Evolutionary conservation across 92 coral and sea anemone species (phyloP), one percentile per base, ranked within the genome.

Genomic region (Zoanthus gigantus): DNA sequence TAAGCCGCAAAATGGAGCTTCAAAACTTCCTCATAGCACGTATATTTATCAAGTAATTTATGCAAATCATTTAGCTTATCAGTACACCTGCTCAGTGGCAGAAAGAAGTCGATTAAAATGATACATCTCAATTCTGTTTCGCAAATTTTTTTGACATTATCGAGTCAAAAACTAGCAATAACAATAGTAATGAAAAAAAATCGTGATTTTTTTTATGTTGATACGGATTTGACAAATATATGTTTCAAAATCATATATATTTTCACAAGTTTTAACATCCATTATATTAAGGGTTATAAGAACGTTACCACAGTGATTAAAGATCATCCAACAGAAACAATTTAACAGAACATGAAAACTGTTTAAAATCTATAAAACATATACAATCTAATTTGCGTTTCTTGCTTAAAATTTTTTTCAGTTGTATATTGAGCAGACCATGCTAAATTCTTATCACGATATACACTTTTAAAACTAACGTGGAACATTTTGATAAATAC

Each of bases 261-360:
- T 72, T 50, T 31, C 7, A 50, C 54, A 60, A 42, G 72, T 79
- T 79, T 79, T 31, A 42, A 2, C 17, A 3, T 32, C 18, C 47
- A 7, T 32, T 9, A 46, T 57, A 29, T 50, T 37, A 16, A 60
- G 60, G 16, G 17, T 34, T 58, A 61, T 58, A 60, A 58, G 32
- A 17, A 58, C 16, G 42, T 37, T 37, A 6, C 50, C 53, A 10
- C 67, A 78, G 52, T 50, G 63, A 57, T 32, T 57, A 31, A 37
- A 42, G 60, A 79, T 37, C 72, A 32, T 57, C 53, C 56, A 42
- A 23, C n/a, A 42, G 57, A 52, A 58, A 79, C 50, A 60, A 79
- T 32, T 30, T 23, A 30, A 16, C 84, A 45, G 83, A 63, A 63
- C 42, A 1, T 18, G 56, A 50, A 47, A 47, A 57, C 48, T 60